These are phyloP conservation scores for Crioceris asparagi DNA, from an alignment of 2,888 invertebrate genomes.

Conservation along the genomic window DNA sequence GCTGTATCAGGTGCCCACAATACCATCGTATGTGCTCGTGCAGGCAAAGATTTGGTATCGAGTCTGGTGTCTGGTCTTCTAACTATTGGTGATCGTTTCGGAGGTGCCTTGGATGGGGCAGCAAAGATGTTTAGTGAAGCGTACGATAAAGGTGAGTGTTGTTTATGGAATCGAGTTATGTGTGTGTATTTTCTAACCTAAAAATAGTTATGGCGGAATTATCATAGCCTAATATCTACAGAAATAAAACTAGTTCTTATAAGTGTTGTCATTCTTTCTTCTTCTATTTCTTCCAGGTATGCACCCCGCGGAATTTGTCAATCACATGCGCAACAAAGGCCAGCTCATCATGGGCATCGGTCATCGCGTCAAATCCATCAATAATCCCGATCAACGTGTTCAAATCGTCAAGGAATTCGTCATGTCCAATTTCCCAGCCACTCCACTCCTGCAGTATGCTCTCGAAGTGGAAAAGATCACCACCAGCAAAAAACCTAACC, in stretches of 20 bases:
- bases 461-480: slow-evolving; percentile 98
- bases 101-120: slow-evolving; percentile 96
- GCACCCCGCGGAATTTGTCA: slow-evolving; percentile 97
- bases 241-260: neutral
- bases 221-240: neutral
- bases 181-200: too few relatives aligned
- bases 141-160: slow-evolving; percentile 71
- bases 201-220: too few relatives aligned
- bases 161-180: too few relatives aligned
- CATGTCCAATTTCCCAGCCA: slow-evolving; percentile 83
- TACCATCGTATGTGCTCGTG: slow-evolving; percentile 94
- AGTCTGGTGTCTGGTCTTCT: slow-evolving; percentile 91
- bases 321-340: slow-evolving; percentile 92
- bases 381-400: slow-evolving; percentile 98
- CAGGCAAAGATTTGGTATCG: slow-evolving; percentile 97
- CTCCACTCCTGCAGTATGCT: slow-evolving; percentile 91
- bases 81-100: slow-evolving; percentile 97
- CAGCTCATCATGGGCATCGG: slow-evolving; percentile 99
- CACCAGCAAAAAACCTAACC: slow-evolving; percentile 98
- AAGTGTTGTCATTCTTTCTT: slow-evolving; percentile 3
- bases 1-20: slow-evolving; percentile 95
- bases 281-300: slow-evolving; percentile 39
- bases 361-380: slow-evolving; percentile 81
- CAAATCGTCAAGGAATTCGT: slow-evolving; percentile 95
- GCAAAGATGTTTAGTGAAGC: slow-evolving; percentile 96